Evolutionary conservation across 64 coral and sea anemone species (phyloP), one percentile per base, ranked within the genome.

Genomic region (Astreopora myriophthalma): DNA sequence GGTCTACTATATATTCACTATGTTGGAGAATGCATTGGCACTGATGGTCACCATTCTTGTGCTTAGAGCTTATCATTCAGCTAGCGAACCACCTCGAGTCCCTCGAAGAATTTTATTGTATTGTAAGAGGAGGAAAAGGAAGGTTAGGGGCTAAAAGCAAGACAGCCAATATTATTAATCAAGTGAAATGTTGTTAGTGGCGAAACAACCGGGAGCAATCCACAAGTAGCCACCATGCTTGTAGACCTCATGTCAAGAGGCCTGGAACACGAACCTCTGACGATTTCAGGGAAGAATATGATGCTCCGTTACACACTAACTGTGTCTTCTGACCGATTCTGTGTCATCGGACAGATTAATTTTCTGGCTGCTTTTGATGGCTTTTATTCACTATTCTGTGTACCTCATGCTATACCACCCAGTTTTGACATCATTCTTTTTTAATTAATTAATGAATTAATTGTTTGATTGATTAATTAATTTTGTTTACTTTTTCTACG

Each of bases 11-110:
- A 87, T 74, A 23, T 38, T 94, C 11, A 85, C 86, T 2, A 89
- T 94, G 78, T 0, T 76, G 0, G 93, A 94, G 69, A 84, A 81
- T 10, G 80, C 93, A 0, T 48, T 68, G 5, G 87, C 61, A 33
- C 8, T 94, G 0, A 44, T 85, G 2, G 55, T 58, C 6, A 94
- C 93, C 6, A 73, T 94, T 14, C 34, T 94, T 34, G 87, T 90
- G 3, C 60, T 94, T 9, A 94, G 84, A 34, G 87, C 71, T 20
- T 86, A 77, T 57, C 93, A 94, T 33, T 79, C 93, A 4, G 74
- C 40, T 0, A 75, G 71, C 10, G 51, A 89, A 24, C 61, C 75
- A 6, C 87, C 87, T n/a, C 0, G 27, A 33, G 8, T 51, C 57
- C 32, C 33, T 77, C 1, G 67, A 48, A 42, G 23, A 25, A 7